A percentile compares a stretch with the other conserved stretches of the same genome.
These are phyloP conservation scores for Luperina nickerlii DNA, from an alignment of 2,888 invertebrate species.

Conservation along the genomic window DNA sequence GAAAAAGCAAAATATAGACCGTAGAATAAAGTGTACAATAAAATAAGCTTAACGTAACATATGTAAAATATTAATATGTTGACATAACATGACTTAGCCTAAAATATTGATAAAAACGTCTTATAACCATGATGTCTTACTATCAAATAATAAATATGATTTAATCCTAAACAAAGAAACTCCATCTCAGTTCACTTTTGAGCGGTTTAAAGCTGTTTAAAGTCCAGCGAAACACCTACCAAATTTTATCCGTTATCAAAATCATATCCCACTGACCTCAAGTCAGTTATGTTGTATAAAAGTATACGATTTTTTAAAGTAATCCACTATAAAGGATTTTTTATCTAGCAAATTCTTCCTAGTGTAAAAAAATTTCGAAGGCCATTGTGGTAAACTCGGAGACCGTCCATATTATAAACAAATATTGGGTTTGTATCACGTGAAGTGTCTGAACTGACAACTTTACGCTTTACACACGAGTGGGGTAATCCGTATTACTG, in stretches of 20 bases:
- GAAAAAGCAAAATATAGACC: slow-evolving; percentile 82
- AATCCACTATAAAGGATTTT: slow-evolving; percentile 64
- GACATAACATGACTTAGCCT: slow-evolving; percentile 78
- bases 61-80: slow-evolving; percentile 85
- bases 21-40: slow-evolving; percentile 81
- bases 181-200: slow-evolving; percentile 76
- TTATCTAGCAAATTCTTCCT: slow-evolving; percentile 74
- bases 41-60: slow-evolving; percentile 79
- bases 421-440: slow-evolving; percentile 34
- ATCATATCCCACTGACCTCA: slow-evolving; percentile 56
- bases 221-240: slow-evolving; percentile 67
- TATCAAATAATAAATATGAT: slow-evolving; percentile 80
- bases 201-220: slow-evolving; percentile 80
- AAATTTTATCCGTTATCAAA: slow-evolving; percentile 55
- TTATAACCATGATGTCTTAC: slow-evolving; percentile 69
- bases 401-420: slow-evolving; percentile 59
- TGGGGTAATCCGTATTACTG: slow-evolving; percentile 5
- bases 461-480: slow-evolving; percentile 11
- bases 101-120: slow-evolving; percentile 68
- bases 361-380: slow-evolving; percentile 76
- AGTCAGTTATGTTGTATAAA: slow-evolving; percentile 58
- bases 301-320: slow-evolving; percentile 56
- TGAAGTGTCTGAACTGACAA: slow-evolving; percentile 9
- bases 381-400: slow-evolving; percentile 77
- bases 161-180: slow-evolving; percentile 75